Conservation (phyloP, 2,797 vertebrate species). For the Brachymystax lenok region DNA sequence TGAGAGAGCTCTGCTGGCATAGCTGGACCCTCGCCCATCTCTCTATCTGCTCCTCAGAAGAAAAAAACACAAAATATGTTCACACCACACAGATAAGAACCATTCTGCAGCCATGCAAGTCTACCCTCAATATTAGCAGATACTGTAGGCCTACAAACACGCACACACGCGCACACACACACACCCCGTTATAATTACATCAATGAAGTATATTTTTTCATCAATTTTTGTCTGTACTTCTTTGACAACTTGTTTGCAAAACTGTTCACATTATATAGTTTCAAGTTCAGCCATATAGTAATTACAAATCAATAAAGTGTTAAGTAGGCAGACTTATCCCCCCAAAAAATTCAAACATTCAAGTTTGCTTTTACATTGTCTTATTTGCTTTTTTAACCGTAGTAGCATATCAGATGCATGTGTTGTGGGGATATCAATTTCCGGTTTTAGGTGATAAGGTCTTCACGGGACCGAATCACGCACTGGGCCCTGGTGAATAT, state of each 20-base stretch:
- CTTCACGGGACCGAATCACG: conserved; percentile 41
- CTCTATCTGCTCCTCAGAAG: conserved; percentile 53
- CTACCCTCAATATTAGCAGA: conserved; percentile 14
- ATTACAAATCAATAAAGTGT: not conserved
- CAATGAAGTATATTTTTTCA: too few species aligned
- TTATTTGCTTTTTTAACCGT: conserved; percentile 19
- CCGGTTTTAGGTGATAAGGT: conserved; percentile 61
- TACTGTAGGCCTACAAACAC: not conserved
- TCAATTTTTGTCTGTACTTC: not conserved
- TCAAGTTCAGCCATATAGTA: not conserved
- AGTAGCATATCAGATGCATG: conserved; percentile 53
- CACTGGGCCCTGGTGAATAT: conserved; percentile 52
- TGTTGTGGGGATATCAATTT: conserved; percentile 63
- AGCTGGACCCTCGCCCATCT: conserved; percentile 55
- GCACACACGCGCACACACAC: not conserved
- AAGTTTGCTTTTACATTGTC: not conserved
- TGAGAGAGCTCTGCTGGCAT: conserved; percentile 40
- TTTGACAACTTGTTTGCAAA: not conserved
- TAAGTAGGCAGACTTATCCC: not conserved
- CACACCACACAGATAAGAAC: conserved; percentile 63
- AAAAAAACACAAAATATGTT: conserved; percentile 65
- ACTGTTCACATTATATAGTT: not conserved
- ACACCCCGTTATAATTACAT: too few species aligned
- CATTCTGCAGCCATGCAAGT: conserved; percentile 39
- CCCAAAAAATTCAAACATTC: not conserved